Base-by-base conservation (phyloP, 2,797 vertebrate genomes). In the Amblyopsis hoosieri region DNA sequence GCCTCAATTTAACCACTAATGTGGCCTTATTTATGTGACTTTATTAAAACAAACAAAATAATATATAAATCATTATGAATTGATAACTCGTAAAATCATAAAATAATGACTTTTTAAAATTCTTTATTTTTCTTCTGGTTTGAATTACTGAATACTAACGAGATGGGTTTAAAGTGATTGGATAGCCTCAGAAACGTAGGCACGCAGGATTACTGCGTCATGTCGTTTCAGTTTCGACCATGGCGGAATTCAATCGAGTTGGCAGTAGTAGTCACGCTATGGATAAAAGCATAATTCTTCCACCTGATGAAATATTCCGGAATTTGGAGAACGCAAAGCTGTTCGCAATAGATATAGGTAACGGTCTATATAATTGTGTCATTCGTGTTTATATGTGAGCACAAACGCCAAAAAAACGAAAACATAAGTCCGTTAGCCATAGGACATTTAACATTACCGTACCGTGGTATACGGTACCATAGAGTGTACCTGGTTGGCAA, bases 261-360 rank as follows among this genome's bases (percentile, higher is more conserved):
- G 94, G 89, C 81, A 88, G 91, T 67, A 89, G 91, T 59, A 70
- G 83, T 57, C 89, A 93, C 64, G 93, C 94, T 76, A 92, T 98
- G 94, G 97, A 98, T 82, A 99, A 97, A 89, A 99, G 97, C 94
- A 99, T 99, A 73, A 96, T 90, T 46, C 94, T 98, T 9, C 97
- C 97, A 19, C 95, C 97, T 0, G 95, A 98, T 79, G 96, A 98
- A 64, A 97, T 99, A 80, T 99, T 99, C 80, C 95, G 97, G 48
- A 99, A 98, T 74, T 82, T 99, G 85, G 97, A 98, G 78, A 98
- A 98, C 83, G 97, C 96, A 63, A 98, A 99, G 89, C 94, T 95
- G 71, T 98, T 99, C 90, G 97, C 97, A 61, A 99, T 99, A 78
- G 96, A 98, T 79, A 99, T 98, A 91, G 97, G 97, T 98, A 93